Base-by-base conservation (phyloP, 2,888 invertebrate genomes). In the Cheilosia vulpina region DNA sequence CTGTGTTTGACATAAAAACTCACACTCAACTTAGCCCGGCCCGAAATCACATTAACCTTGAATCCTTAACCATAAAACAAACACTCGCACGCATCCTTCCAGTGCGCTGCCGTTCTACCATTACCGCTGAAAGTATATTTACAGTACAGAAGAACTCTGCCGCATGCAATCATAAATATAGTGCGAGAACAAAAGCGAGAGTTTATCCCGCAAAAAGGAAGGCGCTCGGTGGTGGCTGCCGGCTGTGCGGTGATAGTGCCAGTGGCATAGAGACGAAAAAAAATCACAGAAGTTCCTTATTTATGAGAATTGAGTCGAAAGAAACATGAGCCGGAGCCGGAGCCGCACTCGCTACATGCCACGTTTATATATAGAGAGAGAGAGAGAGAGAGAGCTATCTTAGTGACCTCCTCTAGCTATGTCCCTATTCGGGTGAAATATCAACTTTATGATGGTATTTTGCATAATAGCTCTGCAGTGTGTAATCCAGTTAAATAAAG, bases 401-500 rank as follows among this genome's bases (percentile, higher is more conserved):
- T 65, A 31, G 52, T 60, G 31, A 73, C 43, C 60, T 43, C 6
- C 53, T 53, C 58, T 57, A 38, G 38, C 38, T 38, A 4, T 73
- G 63, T 76, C 31, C 52, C 62, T 72, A 81, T 85, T 82, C 63
- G 80, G 82, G 77, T 77, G 82, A 87, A 82, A 87, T 87, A 82
- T 87, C 82, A 87, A 87, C 87, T 87, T 87, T 87, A 87, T 87
- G 82, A 82, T 55, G 73, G 82, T 87, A 78, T 87, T 87, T 87
- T 87, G 82, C 81, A 81, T 81, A 87, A 87, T 82, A 82, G 87
- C 82, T 82, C 87, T 75, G 87, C 87, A 87, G 87, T 78, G 78
- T 87, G 87, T 87, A 87, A 87, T 87, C 82, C 87, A 73, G 87
- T 82, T 82, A 87, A 87, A 87, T 87, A 87, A 87, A 82, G 87